phyloP scores from a whole-genome alignment of 2,113 vertebrate genomes.

The Megaleporinus macrocephalus region DNA sequence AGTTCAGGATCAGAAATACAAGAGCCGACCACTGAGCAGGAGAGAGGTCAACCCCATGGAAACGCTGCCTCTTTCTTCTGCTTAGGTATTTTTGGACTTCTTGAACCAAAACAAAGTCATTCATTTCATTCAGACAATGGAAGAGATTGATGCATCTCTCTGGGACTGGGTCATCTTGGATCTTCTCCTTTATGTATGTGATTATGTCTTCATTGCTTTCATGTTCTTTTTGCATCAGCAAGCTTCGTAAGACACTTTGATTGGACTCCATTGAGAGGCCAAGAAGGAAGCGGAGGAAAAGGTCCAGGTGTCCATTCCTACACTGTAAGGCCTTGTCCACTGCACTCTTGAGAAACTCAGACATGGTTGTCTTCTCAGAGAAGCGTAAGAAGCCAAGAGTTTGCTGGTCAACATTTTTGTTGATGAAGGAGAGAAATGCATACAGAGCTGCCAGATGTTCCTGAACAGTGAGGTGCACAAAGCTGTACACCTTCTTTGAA shows the following conservation, averaged over 20 bases:
- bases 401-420: not conserved
- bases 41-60: not conserved
- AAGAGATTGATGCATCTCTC: slow-evolving; percentile 14
- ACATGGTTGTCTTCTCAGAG: not conserved
- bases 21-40: slow-evolving; percentile 6
- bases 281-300: not conserved
- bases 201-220: not conserved
- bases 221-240: not conserved
- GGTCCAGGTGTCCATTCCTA: no score
- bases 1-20: not conserved
- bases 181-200: slow-evolving; percentile 10
- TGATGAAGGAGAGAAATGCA: slow-evolving; percentile 21
- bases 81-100: not conserved
- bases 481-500: no score
- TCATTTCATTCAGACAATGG: not conserved
- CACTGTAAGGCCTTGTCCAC: not conserved
- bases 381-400: no score
- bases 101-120: not conserved
- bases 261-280: slow-evolving; percentile 27
- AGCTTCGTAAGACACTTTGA: not conserved
- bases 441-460: slow-evolving; percentile 27
- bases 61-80: not conserved
- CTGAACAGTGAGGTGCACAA: no score
- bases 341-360: not conserved
- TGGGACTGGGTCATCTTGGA: not conserved